Evolutionary conservation across 37 sponge, comb jelly and placozoan species (phyloP), one percentile per base, ranked within the genome.

Genomic region (Bolinopsis microptera): DNA sequence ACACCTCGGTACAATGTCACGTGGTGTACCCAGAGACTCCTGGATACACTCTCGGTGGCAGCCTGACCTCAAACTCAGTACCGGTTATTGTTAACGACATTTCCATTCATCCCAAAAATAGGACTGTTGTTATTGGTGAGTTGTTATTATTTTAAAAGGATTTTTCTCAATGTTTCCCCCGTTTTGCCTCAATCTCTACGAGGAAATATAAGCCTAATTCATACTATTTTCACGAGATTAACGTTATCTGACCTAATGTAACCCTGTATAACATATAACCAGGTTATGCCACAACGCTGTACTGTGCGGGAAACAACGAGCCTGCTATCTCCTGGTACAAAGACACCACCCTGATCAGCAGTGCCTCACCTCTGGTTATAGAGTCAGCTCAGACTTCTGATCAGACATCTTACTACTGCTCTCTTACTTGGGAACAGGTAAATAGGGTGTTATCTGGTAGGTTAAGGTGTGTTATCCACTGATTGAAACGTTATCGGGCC

Each of bases 371-470:
- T n/a, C 90, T 86, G 18, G 36, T 24, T 40, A 25, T 86, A 40
- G n/a, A 39, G 30, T 24, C 23, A 3, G 61, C 39, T 27, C 38
- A 39, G 30, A 86, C n/a, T 28, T 41, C 90, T n/a, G 61, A 86
- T 23, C 61, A 41, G 61, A 41, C 61, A 5, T 30, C 61, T 0
- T 86, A 86, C 90, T 41, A 39, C 90, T 86, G 90, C 61, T 1
- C 9, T 9, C 90, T 86, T 22, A 86, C 90, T 38, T 86, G 90
- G 90, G 38, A 35, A 16, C 90, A 86, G 90, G 90, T 86, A n/a
- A n/a, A n/a, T n/a, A n/a, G n/a, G n/a, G n/a, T n/a, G n/a, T n/a
- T 22, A 67, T 67, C n/a, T n/a, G n/a, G n/a, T n/a, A n/a, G n/a
- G n/a, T n/a, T n/a, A n/a, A n/a, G n/a, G n/a, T n/a, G n/a, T n/a